Conservation (phyloP, 1,140 invertebrate genomes). For the Drosophila serrata region DNA sequence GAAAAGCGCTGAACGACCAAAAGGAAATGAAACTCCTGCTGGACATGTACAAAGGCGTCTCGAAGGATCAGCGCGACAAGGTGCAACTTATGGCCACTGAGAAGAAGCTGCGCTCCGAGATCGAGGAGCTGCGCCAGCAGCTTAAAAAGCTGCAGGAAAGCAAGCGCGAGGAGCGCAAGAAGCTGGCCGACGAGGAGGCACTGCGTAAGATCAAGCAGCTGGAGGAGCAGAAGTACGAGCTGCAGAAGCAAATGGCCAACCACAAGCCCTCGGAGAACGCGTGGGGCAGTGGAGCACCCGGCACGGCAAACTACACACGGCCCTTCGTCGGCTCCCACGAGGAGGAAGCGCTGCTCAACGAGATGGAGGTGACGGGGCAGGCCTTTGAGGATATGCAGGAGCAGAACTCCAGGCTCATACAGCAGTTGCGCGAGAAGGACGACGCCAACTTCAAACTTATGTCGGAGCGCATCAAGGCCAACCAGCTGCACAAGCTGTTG, state of each 20-base stretch:
- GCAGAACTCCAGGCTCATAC: conserved; percentile 97
- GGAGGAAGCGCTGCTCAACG: conserved; percentile 98
- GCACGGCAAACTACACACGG: conserved; percentile 81
- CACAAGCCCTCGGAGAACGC: conserved; percentile 92
- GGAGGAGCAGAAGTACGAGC: conserved; percentile 95
- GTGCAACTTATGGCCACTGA: conserved; percentile 98
- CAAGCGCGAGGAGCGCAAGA: conserved; percentile 96
- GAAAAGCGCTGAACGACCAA: conserved; percentile 96
- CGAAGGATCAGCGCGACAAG: conserved; percentile 98
- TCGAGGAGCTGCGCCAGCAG: conserved; percentile 95
- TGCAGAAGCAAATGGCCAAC: conserved; percentile 93
- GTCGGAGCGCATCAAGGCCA: conserved; percentile 98
- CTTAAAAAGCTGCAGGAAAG: conserved; percentile 95
- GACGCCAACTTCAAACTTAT: conserved; percentile 99
- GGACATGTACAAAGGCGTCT: conserved; percentile 98
- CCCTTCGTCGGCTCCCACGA: conserved; percentile 91
- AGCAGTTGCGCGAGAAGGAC: conserved; percentile 98
- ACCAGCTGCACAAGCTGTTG: conserved; percentile 97
- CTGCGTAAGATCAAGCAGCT: conserved; percentile 97
- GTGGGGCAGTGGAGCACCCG: conserved; percentile 83
- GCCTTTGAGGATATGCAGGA: conserved; percentile 99
- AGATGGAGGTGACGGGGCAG: conserved; percentile 99
- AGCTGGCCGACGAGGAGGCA: conserved; percentile 97
- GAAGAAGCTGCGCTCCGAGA: conserved; percentile 94
- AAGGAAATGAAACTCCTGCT: conserved; percentile 97